A percentile compares a stretch with the other conserved stretches of the same genome.
Conservation (phyloP, 2,797 vertebrate genomes). For the Scleropages formosus region DNA sequence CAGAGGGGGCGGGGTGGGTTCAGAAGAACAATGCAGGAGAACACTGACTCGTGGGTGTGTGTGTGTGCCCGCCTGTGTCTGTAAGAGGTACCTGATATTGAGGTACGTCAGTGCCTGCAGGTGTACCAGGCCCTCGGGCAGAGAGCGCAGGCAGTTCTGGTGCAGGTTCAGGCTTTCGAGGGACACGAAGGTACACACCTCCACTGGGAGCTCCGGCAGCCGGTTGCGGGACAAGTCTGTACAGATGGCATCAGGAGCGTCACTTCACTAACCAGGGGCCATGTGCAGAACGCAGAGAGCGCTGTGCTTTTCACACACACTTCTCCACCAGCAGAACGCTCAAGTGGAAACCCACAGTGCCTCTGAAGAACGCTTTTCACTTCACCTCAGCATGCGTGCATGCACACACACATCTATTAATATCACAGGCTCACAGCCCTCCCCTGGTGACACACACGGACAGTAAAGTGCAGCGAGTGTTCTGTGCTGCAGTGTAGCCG, state of each 20-base stretch:
- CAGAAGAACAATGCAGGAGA: not conserved
- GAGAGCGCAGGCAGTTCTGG: slow-evolving; percentile 91
- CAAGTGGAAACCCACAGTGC: not conserved
- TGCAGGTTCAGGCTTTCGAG: slow-evolving; percentile 93
- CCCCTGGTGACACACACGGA: too few species aligned
- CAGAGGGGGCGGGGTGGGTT: slow-evolving; percentile 24
- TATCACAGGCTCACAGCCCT: too few species aligned
- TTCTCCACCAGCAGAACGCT: not conserved
- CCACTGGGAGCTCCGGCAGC: slow-evolving; percentile 84
- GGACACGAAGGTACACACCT: slow-evolving; percentile 88
- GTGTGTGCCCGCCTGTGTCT: not conserved
- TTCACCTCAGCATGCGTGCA: not conserved
- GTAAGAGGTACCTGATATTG: slow-evolving; percentile 85
- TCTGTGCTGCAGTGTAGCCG: too few species aligned
- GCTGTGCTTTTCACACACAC: not conserved
- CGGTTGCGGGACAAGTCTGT: slow-evolving; percentile 91
- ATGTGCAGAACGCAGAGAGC: too few species aligned
- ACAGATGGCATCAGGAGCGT: slow-evolving; percentile 25
- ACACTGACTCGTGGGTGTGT: slow-evolving; percentile 14
- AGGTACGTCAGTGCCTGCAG: slow-evolving; percentile 89
- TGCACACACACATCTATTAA: not conserved
- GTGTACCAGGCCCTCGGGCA: slow-evolving; percentile 86
- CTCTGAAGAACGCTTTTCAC: not conserved
- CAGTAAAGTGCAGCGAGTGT: too few species aligned
- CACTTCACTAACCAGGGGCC: slow-evolving; percentile 22